phyloP scores from a whole-genome alignment of 92 coral and sea anemone genomes.

The Phenganax marumi region DNA sequence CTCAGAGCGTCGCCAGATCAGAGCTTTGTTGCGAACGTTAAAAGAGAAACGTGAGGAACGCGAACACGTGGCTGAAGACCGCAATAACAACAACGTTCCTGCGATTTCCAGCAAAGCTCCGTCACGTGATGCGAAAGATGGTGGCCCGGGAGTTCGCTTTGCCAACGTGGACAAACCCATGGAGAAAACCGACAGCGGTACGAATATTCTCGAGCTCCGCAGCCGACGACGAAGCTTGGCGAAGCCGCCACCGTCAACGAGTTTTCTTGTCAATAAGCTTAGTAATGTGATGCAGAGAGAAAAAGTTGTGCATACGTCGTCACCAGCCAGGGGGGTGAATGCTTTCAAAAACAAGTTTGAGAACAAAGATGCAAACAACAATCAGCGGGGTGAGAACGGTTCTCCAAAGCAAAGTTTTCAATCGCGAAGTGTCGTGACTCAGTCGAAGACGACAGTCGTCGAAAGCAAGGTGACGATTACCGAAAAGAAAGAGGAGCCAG shows the following conservation, averaged over 20 bases:
- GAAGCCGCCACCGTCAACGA: slow-evolving; percentile 39
- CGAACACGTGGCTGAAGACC: slow-evolving; percentile 70
- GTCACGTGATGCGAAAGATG: slow-evolving; percentile 25
- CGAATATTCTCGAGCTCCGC: slow-evolving; percentile 45
- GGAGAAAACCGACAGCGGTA: slow-evolving; percentile 40
- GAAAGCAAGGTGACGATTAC: neutral
- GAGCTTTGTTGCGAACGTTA: slow-evolving; percentile 76
- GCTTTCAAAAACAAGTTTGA: slow-evolving; percentile 39
- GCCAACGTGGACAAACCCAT: slow-evolving; percentile 35
- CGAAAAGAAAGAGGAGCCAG: slow-evolving; percentile 38
- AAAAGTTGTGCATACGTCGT: slow-evolving; percentile 22
- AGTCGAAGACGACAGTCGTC: slow-evolving; percentile 6
- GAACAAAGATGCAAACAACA: slow-evolving; percentile 29
- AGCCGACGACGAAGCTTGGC: slow-evolving; percentile 48
- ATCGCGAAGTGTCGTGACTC: slow-evolving; percentile 4
- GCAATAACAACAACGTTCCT: slow-evolving; percentile 58
- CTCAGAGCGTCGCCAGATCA: slow-evolving; percentile 84
- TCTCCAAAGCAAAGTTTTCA: slow-evolving; percentile 17
- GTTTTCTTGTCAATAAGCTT: slow-evolving; percentile 37
- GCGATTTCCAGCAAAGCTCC: slow-evolving; percentile 52
- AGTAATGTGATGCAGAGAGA: slow-evolving; percentile 47
- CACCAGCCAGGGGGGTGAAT: slow-evolving; percentile 40
- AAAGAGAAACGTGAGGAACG: slow-evolving; percentile 58
- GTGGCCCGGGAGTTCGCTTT: slow-evolving; percentile 27
- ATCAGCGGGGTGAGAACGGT: slow-evolving; percentile 3